A percentile compares a stretch with the other conserved stretches of the same genome.
Evolutionary conservation across 2,797 vertebrate species (phyloP).

Genomic region (Eptatretus atami): DNA sequence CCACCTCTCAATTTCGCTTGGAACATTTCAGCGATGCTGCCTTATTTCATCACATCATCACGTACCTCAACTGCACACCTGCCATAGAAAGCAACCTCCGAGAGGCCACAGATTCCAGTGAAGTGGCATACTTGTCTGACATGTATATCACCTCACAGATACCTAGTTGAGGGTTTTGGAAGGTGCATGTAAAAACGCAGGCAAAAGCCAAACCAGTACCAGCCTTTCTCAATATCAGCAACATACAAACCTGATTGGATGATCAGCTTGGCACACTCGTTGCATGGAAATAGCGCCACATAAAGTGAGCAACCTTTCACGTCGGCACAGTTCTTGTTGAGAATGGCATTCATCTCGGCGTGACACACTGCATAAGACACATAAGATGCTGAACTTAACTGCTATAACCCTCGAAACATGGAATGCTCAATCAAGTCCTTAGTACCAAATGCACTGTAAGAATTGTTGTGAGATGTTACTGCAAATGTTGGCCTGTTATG

Average conservation of each 20-base stretch:
- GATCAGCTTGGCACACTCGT: slow-evolving; percentile 77
- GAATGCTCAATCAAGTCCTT: too few species aligned
- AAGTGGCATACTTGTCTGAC: slow-evolving; percentile 55
- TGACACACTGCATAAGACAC: slow-evolving; percentile 35
- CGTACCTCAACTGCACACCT: slow-evolving; percentile 25
- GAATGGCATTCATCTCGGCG: slow-evolving; percentile 66
- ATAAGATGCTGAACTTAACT: background rate
- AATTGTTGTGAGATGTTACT: too few species aligned
- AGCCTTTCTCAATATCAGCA: too few species aligned
- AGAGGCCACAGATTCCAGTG: slow-evolving; percentile 31
- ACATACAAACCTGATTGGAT: slow-evolving; percentile 35
- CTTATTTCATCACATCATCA: too few species aligned
- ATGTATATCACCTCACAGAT: slow-evolving; percentile 58
- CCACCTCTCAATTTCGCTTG: too few species aligned
- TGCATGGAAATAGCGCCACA: slow-evolving; percentile 68
- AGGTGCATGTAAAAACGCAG: slow-evolving; percentile 3
- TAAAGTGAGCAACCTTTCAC: slow-evolving; percentile 73
- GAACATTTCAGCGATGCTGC: too few species aligned
- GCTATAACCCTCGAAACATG: too few species aligned
- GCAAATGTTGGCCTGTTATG: too few species aligned
- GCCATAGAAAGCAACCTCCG: slow-evolving; percentile 33
- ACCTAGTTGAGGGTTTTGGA: slow-evolving; percentile 19
- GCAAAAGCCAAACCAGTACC: too few species aligned
- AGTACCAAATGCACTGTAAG: too few species aligned
- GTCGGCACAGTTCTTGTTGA: slow-evolving; percentile 79